These are phyloP conservation scores for Eretmochelys imbricata DNA, from an alignment of 2,113 vertebrate genomes.

Conservation along the genomic window DNA sequence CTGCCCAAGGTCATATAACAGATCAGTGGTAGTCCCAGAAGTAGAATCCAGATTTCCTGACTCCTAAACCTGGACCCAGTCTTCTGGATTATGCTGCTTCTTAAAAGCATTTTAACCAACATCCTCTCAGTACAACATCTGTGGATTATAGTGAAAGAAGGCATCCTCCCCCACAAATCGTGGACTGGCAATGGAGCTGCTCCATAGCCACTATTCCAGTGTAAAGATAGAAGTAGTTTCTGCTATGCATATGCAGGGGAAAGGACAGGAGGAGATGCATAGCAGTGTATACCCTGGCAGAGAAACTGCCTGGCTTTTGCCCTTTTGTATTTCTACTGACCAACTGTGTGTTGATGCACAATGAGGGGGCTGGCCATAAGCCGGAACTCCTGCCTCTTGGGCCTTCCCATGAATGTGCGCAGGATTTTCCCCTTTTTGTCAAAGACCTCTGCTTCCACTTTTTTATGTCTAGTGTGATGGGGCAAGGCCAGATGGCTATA, in stretches of 20 bases:
- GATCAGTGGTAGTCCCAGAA: background rate
- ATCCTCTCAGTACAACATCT: background rate
- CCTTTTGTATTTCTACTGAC: background rate
- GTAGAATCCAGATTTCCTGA: background rate
- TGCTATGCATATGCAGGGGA: background rate
- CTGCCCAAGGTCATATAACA: background rate
- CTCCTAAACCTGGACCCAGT: background rate
- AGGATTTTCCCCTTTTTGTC: background rate
- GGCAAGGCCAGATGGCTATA: too few species aligned
- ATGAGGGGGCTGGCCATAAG: background rate
- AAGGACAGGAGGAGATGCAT: background rate
- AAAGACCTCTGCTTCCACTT: background rate
- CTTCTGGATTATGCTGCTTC: background rate
- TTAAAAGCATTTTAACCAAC: background rate
- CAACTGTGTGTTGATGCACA: background rate
- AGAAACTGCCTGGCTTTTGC: background rate
- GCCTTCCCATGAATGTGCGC: background rate
- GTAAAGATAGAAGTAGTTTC: background rate
- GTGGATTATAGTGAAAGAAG: background rate
- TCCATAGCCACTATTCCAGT: background rate
- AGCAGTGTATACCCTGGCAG: background rate
- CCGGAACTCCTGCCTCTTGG: background rate
- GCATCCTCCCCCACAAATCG: background rate
- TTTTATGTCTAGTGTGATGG: background rate
- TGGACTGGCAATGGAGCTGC: background rate